Base-by-base conservation (phyloP, 2,888 invertebrate species). In the Rhamphomyia laevipes region DNA sequence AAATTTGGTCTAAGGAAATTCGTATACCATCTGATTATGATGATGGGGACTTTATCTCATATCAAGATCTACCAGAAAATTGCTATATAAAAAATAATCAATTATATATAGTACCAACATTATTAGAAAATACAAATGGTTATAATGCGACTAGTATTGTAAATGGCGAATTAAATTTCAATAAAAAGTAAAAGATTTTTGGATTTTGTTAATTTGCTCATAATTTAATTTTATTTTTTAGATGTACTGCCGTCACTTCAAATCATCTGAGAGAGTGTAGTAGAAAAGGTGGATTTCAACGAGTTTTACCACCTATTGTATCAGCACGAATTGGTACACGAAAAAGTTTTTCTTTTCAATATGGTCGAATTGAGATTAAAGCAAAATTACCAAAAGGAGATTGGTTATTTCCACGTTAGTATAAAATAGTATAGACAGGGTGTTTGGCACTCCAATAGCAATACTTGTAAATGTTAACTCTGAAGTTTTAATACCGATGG, bases 371-470 rank as follows among this genome's bases (percentile, higher is more conserved):
- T 13, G 77, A 81, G 59, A 70, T 87, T 3, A 74, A 77, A 18
- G 87, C 86, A 0, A 83, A 81, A 64, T 60, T 88, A 21, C 86
- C 87, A 0, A 73, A 74, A 53, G 87, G 87, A 1, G 83, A 86
- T 62, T 87, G 87, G 88, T 69, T 87, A 17, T 76, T 83, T 59
- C 86, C 88, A 46, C 74, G 85, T 85, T 68, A 70, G 59, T 59
- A 13, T 11, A 38, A n/a, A n/a, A n/a, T n/a, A n/a, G n/a, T n/a
- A n/a, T n/a, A n/a, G n/a, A n/a, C n/a, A n/a, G n/a, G n/a, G n/a
- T n/a, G n/a, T n/a, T n/a, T n/a, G n/a, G n/a, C n/a, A n/a, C n/a
- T n/a, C n/a, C n/a, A n/a, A n/a, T n/a, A n/a, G n/a, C n/a, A n/a
- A n/a, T n/a, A n/a, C n/a, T n/a, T n/a, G n/a, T n/a, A n/a, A n/a